phyloP scores from a whole-genome alignment of 2,113 vertebrate genomes.

The Labrus mixtus region DNA sequence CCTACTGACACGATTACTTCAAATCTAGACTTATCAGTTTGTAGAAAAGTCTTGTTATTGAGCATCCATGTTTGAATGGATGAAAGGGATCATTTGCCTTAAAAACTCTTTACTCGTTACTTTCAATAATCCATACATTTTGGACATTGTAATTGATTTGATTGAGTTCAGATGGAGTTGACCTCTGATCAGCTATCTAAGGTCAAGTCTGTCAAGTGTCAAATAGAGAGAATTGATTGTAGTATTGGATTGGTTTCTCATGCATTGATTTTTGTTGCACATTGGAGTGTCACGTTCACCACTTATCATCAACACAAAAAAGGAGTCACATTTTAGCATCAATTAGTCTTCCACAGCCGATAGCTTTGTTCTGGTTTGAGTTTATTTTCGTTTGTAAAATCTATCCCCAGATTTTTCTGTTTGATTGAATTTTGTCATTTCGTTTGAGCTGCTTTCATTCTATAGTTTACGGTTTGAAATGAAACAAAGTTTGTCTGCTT shows the following conservation, averaged over 20 bases:
- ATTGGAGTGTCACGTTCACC: conserved; percentile 39
- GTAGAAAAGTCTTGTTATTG: conserved; percentile 13
- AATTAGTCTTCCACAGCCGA: conserved; percentile 1
- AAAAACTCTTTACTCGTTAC: too few relatives aligned
- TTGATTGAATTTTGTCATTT: background rate
- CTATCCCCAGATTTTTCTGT: background rate
- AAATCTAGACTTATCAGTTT: background rate
- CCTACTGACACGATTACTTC: background rate
- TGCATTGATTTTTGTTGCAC: conserved; percentile 58
- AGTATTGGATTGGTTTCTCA: conserved; percentile 50
- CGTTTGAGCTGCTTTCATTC: background rate
- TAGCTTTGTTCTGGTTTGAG: background rate
- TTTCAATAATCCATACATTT: conserved; percentile 41
- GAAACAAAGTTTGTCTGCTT: background rate
- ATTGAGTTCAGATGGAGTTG: conserved; percentile 60
- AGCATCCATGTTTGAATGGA: background rate
- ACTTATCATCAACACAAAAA: conserved; percentile 1
- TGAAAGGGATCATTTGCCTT: background rate
- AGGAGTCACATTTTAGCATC: conserved; percentile 14
- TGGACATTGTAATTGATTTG: conserved; percentile 43
- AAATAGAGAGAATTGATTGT: conserved; percentile 67
- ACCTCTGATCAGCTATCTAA: conserved; percentile 49
- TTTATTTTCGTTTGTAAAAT: background rate
- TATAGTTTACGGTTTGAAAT: background rate
- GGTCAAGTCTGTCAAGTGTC: conserved; percentile 58